Base-by-base conservation (phyloP, 2,113 vertebrate genomes). In the Eublepharis macularius region DNA sequence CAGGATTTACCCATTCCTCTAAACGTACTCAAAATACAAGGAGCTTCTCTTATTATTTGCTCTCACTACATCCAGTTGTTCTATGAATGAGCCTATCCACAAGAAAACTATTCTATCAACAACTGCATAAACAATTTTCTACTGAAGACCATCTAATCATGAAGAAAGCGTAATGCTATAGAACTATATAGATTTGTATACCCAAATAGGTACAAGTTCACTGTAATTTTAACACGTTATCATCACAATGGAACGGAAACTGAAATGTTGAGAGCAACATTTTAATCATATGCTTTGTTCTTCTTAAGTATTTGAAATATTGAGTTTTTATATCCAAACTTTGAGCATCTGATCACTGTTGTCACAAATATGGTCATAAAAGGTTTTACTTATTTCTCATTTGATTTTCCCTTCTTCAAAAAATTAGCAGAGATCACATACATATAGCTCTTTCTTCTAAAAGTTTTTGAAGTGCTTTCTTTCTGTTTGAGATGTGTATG, bases 1-100 rank as follows among this genome's bases (percentile, higher is more conserved):
- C 79, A 6, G 0, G 63, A 86, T 86, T 87, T 51, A 93, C 54
- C 36, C 81, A 87, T 76, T 49, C 76, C 75, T 93, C 87, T 70
- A 36, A 34, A 70, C 0, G 0, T 51, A 84, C 77, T 90, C 82
- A 87, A 87, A 81, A 81, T 81, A 65, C 49, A 72, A 26, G 82
- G 39, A 73, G 1, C 0, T 89, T 41, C 86, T 77, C 60, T 84
- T 65, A 89, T 51, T 81, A 32, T 85, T 92, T 90, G 91, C 43
- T 88, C 17, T 84, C 26, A 79, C 29, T 34, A 54, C 88, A 89
- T 26, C 73, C 70, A 26, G 24, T 77, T 82, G 47, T 73, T 94
- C 81, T 6, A 66, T 41, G 47, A 81, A 66, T 14, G 54, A 21
- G 2, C 51, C 80, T 80, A 21, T 70, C 80, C 78, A 83, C 70